These are phyloP conservation scores for Hydrophis major DNA, from an alignment of 2,797 vertebrate species.

Conservation along the genomic window DNA sequence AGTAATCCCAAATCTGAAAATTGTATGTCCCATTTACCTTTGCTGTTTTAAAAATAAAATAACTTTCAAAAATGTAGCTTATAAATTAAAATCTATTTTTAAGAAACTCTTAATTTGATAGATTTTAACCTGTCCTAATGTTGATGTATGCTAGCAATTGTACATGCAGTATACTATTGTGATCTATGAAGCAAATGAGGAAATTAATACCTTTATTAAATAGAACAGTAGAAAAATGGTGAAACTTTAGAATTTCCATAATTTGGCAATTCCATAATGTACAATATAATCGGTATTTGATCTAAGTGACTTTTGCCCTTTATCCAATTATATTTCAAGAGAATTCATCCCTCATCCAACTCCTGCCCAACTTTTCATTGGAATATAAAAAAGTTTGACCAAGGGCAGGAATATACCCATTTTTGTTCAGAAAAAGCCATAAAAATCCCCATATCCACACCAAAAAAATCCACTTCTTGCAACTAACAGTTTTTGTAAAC, in stretches of 20 bases:
- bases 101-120: neutral
- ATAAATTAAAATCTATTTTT: neutral
- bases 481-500: neutral
- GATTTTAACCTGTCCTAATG: neutral
- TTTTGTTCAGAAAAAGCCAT: neutral
- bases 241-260: neutral
- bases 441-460: neutral
- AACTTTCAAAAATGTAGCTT: neutral
- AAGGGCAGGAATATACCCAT: neutral
- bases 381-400: neutral
- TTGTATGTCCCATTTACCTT: neutral
- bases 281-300: neutral
- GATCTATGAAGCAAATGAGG: neutral
- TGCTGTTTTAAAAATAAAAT: neutral
- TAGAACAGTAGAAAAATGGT: neutral
- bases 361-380: neutral
- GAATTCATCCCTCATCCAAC: neutral
- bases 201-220: neutral
- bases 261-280: neutral
- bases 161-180: neutral
- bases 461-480: neutral
- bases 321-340: neutral
- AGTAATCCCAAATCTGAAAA: neutral
- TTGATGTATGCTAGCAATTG: neutral
- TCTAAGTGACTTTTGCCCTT: neutral